Conservation (phyloP, 2,113 vertebrate genomes). For the Cephalophus harveyi region DNA sequence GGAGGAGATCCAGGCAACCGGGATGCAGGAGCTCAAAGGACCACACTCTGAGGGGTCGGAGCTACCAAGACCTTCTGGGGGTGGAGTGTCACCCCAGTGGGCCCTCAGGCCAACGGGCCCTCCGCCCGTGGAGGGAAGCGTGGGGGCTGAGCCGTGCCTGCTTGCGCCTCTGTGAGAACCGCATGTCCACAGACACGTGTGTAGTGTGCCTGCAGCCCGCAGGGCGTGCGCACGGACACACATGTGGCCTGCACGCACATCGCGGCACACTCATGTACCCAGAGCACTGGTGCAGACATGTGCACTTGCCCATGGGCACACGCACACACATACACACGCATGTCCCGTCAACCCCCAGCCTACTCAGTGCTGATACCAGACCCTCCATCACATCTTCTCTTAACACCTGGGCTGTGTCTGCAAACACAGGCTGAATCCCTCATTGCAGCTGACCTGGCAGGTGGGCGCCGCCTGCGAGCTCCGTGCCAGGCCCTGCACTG, state of each 20-base stretch:
- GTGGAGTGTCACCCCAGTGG: too few species aligned
- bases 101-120: neutral
- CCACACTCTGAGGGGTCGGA: neutral
- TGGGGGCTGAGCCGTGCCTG: neutral
- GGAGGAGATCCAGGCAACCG: neutral
- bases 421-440: neutral
- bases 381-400: rapidly evolving
- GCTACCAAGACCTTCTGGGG: neutral
- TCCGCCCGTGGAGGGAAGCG: rapidly evolving
- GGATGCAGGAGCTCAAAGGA: neutral
- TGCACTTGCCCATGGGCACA: neutral
- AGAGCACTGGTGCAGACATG: too few species aligned
- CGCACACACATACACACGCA: too few species aligned
- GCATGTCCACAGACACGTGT: rapidly evolving
- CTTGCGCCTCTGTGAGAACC: neutral
- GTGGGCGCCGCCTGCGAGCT: neutral
- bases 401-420: neutral
- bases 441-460: neutral
- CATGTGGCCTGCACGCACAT: rapidly evolving
- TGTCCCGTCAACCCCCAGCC: neutral
- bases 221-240: neutral
- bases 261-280: rapidly evolving
- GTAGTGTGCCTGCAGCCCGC: neutral
- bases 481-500: rapidly evolving
- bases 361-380: rapidly evolving